A percentile compares a stretch with the other conserved stretches of the same genome.
Evolutionary conservation across 1,140 invertebrate genomes (phyloP).

Genomic region (Teleopsis dalmanni): DNA sequence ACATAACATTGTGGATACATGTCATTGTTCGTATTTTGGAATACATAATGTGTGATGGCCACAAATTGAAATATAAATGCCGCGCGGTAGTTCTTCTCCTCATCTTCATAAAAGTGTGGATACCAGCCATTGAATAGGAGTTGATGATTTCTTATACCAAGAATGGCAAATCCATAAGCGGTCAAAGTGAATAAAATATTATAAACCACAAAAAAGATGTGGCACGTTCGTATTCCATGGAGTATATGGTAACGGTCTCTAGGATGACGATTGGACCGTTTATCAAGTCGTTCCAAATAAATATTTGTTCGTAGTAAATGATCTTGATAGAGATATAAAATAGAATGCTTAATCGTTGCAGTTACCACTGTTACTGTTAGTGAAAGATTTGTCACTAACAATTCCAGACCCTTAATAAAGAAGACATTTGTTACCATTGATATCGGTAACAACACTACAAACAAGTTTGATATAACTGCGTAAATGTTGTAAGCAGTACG

Average conservation of each 20-base stretch:
- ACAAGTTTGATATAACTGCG: slow-evolving; percentile 2
- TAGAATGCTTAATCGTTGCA: slow-evolving; percentile 5
- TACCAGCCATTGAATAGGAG: slow-evolving; percentile 8
- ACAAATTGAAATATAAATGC: slow-evolving; percentile 9
- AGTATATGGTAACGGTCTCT: slow-evolving; percentile 5
- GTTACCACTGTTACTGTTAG: slow-evolving; percentile 8
- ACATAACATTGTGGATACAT: slow-evolving; percentile 11
- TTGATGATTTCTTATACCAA: slow-evolving; percentile 6
- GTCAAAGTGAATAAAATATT: slow-evolving; percentile 3
- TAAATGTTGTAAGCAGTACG: slow-evolving; percentile 2
- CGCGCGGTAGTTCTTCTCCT: background rate
- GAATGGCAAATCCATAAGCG: slow-evolving; percentile 7
- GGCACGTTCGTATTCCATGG: slow-evolving; percentile 1
- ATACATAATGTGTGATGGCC: background rate
- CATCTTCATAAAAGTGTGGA: background rate
- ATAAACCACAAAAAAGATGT: slow-evolving; percentile 1
- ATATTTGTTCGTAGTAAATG: background rate
- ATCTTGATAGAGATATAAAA: background rate
- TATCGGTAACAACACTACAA: slow-evolving; percentile 1
- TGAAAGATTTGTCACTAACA: slow-evolving; percentile 8
- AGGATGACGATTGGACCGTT: background rate
- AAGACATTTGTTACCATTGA: slow-evolving; percentile 9
- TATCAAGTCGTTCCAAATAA: slow-evolving; percentile 3
- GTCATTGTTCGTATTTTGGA: slow-evolving; percentile 13
- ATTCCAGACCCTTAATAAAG: slow-evolving; percentile 6